Evolutionary conservation across 1,140 invertebrate species (phyloP).

Genomic region (Musca domestica): DNA sequence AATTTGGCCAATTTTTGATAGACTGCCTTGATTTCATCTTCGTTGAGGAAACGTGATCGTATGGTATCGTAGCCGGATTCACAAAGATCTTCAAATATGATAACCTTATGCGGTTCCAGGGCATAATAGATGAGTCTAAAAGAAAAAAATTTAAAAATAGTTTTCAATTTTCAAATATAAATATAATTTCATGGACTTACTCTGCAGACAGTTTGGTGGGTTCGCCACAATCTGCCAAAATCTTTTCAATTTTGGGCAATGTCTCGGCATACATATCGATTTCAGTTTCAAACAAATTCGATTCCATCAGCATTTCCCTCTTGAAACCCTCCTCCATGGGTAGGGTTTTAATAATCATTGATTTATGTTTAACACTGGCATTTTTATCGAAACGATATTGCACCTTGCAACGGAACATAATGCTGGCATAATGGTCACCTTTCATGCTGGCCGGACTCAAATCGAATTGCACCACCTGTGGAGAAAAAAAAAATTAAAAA

Average conservation of each 20-base stretch:
- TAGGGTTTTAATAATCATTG: constrained; percentile 25
- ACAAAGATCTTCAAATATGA: constrained; percentile 40
- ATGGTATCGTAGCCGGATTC: constrained; percentile 32
- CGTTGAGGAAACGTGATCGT: constrained; percentile 26
- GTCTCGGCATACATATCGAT: constrained; percentile 25
- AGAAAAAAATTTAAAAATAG: constrained; percentile 22
- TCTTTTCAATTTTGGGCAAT: constrained; percentile 16
- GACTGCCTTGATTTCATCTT: constrained; percentile 28
- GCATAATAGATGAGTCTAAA: constrained; percentile 7
- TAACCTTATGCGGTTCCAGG: constrained; percentile 35
- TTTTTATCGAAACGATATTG: constrained; percentile 22
- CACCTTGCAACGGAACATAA: constrained; percentile 32
- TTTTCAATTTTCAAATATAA: background rate
- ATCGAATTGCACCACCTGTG: constrained; percentile 15
- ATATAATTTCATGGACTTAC: constrained; percentile 2
- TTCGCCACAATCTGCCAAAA: constrained; percentile 11
- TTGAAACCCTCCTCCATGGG: constrained; percentile 6
- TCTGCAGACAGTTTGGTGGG: constrained; percentile 5
- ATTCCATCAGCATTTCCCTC: constrained; percentile 22
- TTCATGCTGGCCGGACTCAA: constrained; percentile 31
- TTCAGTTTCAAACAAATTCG: constrained; percentile 25
- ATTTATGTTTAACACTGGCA: background rate
- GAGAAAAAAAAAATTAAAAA: no score
- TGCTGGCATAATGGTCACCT: constrained; percentile 37
- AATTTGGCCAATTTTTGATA: constrained; percentile 38